Evolutionary conservation across 2,113 vertebrate genomes (phyloP), one percentile per base, ranked within the genome.

Genomic region (Tympanuchus pallidicinctus): DNA sequence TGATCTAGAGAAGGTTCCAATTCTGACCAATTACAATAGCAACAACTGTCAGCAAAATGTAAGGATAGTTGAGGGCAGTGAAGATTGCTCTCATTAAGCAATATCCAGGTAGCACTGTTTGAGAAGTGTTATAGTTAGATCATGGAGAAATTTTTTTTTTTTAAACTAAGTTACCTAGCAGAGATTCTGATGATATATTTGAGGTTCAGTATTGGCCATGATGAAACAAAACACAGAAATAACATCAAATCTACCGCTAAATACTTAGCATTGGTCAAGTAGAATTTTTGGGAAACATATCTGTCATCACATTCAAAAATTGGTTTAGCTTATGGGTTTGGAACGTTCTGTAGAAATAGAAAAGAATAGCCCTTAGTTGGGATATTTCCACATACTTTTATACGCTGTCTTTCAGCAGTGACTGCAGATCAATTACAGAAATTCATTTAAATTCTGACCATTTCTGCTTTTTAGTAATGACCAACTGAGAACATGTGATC

Each of bases 261-360:
- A 77, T 66, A 86, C 67, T 85, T 83, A 86, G 82, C 38, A 77
- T 16, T 34, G 54, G 50, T 43, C 83, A 92, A 92, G 94, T 1
- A 67, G 82, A 90, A 82, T 74, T 92, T 52, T 80, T 80, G 43
- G 60, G 78, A 89, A 83, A 89, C 74, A n/a, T 82, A 77, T 88
- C 94, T 90, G 90, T 93, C 86, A 96, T 93, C 86, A 82, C 86
- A 72, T 89, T 74, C 38, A 92, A 90, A 94, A 91, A 93, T 10
- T 82, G 47, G 36, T 91, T 94, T 88, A 64, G 71, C 60, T 87
- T 94, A 90, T 42, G 74, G 72, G 28, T 82, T 87, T 93, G 71
- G 72, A 77, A 75, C 70, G 21, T 42, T 92, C 72, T 93, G 47
- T 42, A 93, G 80, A 92, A 10, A 7, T 40, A 65, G 50, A 82